phyloP scores from a whole-genome alignment of 2,888 invertebrate species.

The Stratiomys singularior region DNA sequence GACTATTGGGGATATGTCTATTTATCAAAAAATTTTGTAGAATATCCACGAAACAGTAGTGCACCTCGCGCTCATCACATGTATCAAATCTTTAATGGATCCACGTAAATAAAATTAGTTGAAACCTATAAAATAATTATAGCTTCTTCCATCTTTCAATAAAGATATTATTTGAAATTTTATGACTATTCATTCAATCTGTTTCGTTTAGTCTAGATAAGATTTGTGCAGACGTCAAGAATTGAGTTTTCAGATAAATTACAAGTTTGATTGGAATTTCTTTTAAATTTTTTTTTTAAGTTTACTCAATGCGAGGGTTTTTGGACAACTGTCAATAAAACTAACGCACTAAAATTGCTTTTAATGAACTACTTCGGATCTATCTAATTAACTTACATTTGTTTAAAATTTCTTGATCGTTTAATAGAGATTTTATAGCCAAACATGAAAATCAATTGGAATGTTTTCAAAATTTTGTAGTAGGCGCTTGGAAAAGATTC shows the following conservation, averaged over 20 bases:
- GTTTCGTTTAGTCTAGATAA: neutral
- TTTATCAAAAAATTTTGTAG: conserved; percentile 1
- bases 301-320: too few relatives aligned
- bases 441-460: conserved; percentile 14
- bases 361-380: neutral
- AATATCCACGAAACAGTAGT: neutral
- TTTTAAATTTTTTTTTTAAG: too few relatives aligned
- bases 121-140: conserved; percentile 1
- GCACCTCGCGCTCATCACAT: neutral
- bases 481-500: neutral
- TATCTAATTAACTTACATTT: neutral
- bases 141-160: conserved; percentile 1
- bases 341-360: neutral
- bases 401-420: neutral
- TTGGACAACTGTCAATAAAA: neutral
- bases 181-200: neutral
- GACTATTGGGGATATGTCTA: neutral
- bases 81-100: conserved; percentile 3
- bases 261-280: neutral
- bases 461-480: neutral
- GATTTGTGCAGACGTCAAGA: neutral
- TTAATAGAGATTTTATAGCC: neutral
- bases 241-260: neutral
- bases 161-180: neutral
- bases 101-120: neutral